phyloP scores from a whole-genome alignment of 1,140 invertebrate genomes.

The Bombus consobrinus region DNA sequence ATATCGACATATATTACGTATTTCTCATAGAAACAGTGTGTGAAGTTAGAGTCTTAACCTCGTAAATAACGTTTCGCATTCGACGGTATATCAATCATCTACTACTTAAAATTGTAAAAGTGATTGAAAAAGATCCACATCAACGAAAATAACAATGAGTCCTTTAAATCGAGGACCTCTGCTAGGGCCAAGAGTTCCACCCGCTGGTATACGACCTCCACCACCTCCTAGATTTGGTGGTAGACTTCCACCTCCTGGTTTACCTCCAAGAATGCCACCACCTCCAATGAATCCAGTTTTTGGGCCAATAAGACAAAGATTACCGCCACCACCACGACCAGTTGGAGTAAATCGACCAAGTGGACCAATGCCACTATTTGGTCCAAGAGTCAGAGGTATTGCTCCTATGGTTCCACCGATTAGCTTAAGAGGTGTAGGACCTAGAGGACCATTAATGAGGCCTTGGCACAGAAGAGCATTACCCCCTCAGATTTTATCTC shows the following conservation, averaged over 20 bases:
- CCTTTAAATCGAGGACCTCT: slow-evolving; percentile 73
- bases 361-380: slow-evolving; percentile 67
- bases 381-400: slow-evolving; percentile 66
- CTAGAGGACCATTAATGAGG: slow-evolving; percentile 69
- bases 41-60: slow-evolving; percentile 34
- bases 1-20: neutral
- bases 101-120: neutral
- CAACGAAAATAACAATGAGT: slow-evolving; percentile 63
- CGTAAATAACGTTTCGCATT: neutral
- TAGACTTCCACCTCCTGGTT: slow-evolving; percentile 68
- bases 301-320: slow-evolving; percentile 67
- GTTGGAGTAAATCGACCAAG: slow-evolving; percentile 59
- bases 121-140: neutral
- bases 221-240: slow-evolving; percentile 72
- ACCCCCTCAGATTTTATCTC: slow-evolving; percentile 67
- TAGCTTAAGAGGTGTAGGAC: slow-evolving; percentile 66
- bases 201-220: slow-evolving; percentile 66
- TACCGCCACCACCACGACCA: slow-evolving; percentile 64
- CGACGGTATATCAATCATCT: neutral
- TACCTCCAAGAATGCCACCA: slow-evolving; percentile 66
- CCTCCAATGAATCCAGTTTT: slow-evolving; percentile 67
- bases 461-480: slow-evolving; percentile 67
- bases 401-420: slow-evolving; percentile 70
- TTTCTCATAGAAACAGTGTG: slow-evolving; percentile 17
- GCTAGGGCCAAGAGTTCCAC: slow-evolving; percentile 67